Conservation (phyloP, 2,113 vertebrate species). For the Falco punctatus region DNA sequence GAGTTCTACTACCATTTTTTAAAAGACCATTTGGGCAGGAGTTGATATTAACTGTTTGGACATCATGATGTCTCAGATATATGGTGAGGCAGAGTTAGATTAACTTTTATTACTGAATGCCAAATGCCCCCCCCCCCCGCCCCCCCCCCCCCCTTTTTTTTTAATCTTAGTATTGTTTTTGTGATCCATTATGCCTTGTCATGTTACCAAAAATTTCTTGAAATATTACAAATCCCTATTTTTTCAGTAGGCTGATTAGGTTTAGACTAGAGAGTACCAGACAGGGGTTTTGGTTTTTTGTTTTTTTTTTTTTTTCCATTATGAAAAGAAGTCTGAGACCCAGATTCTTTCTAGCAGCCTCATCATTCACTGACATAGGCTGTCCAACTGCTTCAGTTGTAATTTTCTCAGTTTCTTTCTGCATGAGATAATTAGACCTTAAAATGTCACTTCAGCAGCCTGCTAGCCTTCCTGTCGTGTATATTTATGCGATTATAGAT, state of each 20-base stretch:
- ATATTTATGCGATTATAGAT: neutral
- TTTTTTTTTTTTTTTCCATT: neutral
- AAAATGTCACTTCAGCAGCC: neutral
- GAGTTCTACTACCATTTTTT: neutral
- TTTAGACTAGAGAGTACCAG: neutral
- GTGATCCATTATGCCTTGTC: neutral
- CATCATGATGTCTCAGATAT: neutral
- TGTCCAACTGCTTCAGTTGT: neutral
- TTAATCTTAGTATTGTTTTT: neutral
- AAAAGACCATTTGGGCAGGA: neutral
- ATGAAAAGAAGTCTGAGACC: neutral
- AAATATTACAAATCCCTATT: neutral
- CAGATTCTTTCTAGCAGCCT: neutral
- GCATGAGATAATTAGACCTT: neutral
- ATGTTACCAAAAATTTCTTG: neutral
- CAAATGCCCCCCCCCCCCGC: neutral
- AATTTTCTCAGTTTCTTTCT: neutral
- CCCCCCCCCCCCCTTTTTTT: fast-evolving
- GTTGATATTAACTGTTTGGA: neutral
- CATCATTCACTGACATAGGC: neutral
- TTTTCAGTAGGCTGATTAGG: neutral
- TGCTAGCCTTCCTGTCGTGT: neutral
- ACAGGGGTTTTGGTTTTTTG: neutral
- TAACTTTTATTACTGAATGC: neutral
- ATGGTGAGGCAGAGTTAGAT: neutral